phyloP scores from a whole-genome alignment of 2,113 vertebrate species.

The Lepidothrix coronata region DNA sequence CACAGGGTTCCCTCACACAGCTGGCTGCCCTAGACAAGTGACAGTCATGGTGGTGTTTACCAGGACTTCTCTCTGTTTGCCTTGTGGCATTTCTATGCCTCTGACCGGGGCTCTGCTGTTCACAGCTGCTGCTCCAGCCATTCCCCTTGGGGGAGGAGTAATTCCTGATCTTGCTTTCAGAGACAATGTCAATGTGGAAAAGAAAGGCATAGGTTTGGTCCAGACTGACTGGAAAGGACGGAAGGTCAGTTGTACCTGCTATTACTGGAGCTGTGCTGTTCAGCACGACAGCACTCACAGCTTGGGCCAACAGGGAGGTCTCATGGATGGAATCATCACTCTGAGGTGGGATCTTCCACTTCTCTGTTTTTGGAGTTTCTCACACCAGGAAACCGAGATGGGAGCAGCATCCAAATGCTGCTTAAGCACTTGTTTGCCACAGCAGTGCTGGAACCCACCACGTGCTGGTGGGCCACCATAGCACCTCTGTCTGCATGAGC shows the following conservation, averaged over 20 bases:
- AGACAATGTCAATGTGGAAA: not conserved
- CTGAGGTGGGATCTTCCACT: no score
- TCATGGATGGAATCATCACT: rapidly evolving
- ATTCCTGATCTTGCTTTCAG: not conserved
- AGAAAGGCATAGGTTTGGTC: not conserved
- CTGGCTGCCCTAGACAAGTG: not conserved
- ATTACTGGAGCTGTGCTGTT: not conserved
- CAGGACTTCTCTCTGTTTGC: not conserved
- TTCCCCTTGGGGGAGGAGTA: not conserved
- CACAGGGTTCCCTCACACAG: not conserved
- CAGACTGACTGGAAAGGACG: not conserved
- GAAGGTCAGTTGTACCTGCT: not conserved
- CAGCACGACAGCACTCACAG: rapidly evolving
- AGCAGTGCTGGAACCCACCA: not conserved
- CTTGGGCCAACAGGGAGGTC: not conserved
- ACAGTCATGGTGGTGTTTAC: not conserved
- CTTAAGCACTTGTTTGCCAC: not conserved
- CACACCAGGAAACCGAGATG: rapidly evolving
- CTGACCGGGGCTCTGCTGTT: not conserved
- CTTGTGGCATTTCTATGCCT: not conserved
- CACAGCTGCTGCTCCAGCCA: not conserved
- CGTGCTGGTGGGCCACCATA: rapidly evolving
- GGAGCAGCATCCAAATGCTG: not conserved
- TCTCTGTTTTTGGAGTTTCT: not conserved
- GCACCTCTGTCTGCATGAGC: not conserved